A percentile compares a stretch with the other conserved stretches of the same genome.
phyloP scores from a whole-genome alignment of 2,113 vertebrate species.

The Cettia cetti region DNA sequence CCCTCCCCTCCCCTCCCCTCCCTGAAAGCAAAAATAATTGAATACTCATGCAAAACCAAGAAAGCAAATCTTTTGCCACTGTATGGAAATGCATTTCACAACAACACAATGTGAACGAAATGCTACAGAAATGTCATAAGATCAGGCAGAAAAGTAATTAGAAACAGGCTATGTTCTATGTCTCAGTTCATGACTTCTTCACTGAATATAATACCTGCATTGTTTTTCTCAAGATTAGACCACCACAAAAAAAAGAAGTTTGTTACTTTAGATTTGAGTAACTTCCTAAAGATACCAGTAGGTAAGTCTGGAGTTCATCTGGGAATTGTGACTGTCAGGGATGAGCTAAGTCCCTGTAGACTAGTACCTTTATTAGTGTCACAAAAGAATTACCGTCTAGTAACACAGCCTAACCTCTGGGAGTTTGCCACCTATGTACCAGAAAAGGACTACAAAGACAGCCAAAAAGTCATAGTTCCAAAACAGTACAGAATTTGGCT shows the following conservation, averaged over 20 bases:
- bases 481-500: background rate
- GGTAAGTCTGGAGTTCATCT: background rate
- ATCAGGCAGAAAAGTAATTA: background rate
- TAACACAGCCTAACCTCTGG: background rate
- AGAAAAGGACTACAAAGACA: background rate
- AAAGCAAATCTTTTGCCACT: background rate
- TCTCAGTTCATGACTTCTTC: background rate
- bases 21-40: background rate
- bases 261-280: background rate
- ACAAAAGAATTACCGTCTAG: background rate
- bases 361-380: background rate
- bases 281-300: background rate
- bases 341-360: background rate
- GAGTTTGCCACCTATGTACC: background rate
- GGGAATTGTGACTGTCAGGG: background rate
- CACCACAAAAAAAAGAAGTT: background rate
- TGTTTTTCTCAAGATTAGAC: background rate
- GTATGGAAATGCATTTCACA: background rate
- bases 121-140: background rate
- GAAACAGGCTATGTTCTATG: background rate
- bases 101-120: background rate
- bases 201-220: background rate
- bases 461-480: background rate
- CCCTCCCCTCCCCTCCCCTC: background rate
- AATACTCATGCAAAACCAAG: background rate